A percentile compares a stretch with the other conserved stretches of the same genome.
Evolutionary conservation across 2,888 invertebrate genomes (phyloP).

Genomic region (Bellardia pandia): DNA sequence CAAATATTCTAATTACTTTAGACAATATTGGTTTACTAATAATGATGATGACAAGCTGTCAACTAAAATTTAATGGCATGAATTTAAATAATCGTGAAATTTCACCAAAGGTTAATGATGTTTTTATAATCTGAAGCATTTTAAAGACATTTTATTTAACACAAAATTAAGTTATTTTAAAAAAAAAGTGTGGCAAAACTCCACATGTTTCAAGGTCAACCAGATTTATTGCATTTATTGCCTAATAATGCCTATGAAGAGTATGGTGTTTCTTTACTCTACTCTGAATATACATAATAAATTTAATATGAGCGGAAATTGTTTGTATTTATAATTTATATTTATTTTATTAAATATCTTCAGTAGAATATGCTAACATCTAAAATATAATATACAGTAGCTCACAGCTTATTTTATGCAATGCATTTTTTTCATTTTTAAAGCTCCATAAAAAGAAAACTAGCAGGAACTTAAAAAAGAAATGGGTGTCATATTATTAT

Average conservation of each 20-base stretch:
- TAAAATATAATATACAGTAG: too few relatives aligned
- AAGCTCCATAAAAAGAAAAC: too few relatives aligned
- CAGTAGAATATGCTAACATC: too few relatives aligned
- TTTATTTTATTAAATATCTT: too few relatives aligned
- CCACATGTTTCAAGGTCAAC: slow-evolving; percentile 36
- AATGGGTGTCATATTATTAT: too few relatives aligned
- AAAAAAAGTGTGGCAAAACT: slow-evolving; percentile 18
- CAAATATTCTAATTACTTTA: slow-evolving; percentile 40
- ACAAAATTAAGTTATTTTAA: not conserved
- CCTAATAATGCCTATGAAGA: not conserved
- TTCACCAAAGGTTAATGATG: not conserved
- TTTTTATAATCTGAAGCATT: slow-evolving; percentile 39
- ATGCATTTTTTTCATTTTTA: too few relatives aligned
- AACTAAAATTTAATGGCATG: not conserved
- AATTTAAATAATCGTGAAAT: not conserved
- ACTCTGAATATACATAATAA: too few relatives aligned
- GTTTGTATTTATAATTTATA: too few relatives aligned
- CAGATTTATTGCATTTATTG: not conserved
- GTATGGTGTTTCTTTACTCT: too few relatives aligned
- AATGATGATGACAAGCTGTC: not conserved
- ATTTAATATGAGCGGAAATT: too few relatives aligned
- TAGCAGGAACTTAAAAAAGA: too few relatives aligned
- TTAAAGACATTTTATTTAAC: not conserved
- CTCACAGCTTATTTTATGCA: too few relatives aligned
- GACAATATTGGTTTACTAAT: slow-evolving; percentile 3